These are phyloP conservation scores for Sebastes trivittatus DNA, from an alignment of 2,797 vertebrate species.

Conservation along the genomic window DNA sequence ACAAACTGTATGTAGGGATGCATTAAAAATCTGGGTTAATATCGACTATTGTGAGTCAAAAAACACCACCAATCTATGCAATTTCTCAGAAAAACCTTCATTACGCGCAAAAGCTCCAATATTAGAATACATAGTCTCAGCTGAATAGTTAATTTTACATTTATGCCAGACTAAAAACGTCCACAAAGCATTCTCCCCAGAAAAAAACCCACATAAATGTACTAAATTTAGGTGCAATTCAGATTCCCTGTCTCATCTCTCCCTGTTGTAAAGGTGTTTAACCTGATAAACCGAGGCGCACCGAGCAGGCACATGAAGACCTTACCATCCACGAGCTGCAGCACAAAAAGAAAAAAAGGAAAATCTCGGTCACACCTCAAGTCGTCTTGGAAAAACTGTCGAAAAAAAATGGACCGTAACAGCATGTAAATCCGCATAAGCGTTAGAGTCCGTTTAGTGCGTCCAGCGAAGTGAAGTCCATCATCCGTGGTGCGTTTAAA, in stretches of 20 bases:
- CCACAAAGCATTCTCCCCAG: rapidly evolving
- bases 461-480: slow-evolving; percentile 4
- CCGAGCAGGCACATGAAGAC: not conserved
- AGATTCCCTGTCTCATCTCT: not conserved
- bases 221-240: not conserved
- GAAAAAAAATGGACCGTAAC: not conserved
- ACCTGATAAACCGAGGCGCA: slow-evolving; percentile 22
- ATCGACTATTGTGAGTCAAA: not conserved
- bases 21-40: not conserved
- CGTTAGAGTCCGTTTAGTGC: not conserved
- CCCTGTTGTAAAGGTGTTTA: slow-evolving; percentile 24
- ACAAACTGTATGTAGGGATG: not conserved
- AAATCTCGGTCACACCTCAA: not conserved
- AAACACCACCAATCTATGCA: not conserved
- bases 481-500: slow-evolving; percentile 12
- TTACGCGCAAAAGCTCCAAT: not conserved
- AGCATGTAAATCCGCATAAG: slow-evolving; percentile 22
- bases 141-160: not conserved
- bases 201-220: not conserved
- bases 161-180: not conserved
- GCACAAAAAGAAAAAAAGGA: not conserved
- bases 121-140: not conserved
- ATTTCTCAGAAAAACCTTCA: not conserved
- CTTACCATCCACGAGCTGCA: slow-evolving; percentile 44
- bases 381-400: not conserved